phyloP scores from a whole-genome alignment of 2,113 vertebrate genomes.

The Columba janthina region DNA sequence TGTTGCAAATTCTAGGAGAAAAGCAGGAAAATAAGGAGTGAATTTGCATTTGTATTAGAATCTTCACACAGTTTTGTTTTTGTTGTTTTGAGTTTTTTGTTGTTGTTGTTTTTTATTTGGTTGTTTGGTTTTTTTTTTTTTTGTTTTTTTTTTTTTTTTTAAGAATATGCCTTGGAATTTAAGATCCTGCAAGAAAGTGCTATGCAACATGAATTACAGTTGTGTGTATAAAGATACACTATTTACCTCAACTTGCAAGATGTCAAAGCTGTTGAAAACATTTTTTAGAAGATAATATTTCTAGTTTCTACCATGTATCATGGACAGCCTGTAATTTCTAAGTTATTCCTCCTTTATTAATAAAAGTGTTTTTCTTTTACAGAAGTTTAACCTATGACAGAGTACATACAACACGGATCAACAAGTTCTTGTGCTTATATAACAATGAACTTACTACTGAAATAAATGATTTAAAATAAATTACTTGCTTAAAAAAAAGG shows the following conservation, averaged over 20 bases:
- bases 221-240: background rate
- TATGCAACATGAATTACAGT: background rate
- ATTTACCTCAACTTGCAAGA: background rate
- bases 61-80: background rate
- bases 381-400: background rate
- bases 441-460: background rate
- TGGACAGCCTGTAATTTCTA: background rate
- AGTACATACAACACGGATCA: background rate
- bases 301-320: background rate
- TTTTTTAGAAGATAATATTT: background rate
- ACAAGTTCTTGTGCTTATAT: background rate
- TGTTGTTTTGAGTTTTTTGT: background rate
- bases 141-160: background rate
- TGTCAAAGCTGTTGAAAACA: background rate
- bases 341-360: background rate
- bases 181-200: background rate
- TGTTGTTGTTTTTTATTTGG: background rate
- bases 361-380: background rate
- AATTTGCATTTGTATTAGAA: background rate
- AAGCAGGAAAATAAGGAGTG: background rate
- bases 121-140: background rate
- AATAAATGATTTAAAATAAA: background rate
- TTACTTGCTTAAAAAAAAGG: background rate
- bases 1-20: background rate
- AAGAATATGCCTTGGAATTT: background rate